phyloP scores from a whole-genome alignment of 2,113 vertebrate species.

The Girardinichthys multiradiatus region DNA sequence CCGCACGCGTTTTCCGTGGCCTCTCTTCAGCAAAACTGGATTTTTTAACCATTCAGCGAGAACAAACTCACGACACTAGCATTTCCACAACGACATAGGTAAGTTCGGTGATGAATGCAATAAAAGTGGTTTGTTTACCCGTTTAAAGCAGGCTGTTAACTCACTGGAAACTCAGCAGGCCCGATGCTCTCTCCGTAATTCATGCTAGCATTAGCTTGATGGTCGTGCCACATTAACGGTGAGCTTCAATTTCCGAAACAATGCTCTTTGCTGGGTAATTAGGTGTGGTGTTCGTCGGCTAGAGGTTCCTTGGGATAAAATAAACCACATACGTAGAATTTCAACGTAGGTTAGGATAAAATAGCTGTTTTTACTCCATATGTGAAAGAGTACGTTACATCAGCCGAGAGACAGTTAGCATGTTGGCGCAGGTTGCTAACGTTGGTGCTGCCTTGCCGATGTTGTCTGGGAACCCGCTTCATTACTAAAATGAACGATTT shows the following conservation, averaged over 20 bases:
- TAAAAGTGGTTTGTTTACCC: fast-evolving
- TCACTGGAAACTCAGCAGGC: constrained; percentile 33
- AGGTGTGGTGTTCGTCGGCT: fast-evolving
- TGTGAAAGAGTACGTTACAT: constrained; percentile 6
- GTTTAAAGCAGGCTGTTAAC: background rate
- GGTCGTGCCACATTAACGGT: constrained; percentile 24
- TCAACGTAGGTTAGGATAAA: background rate
- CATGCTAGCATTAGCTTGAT: constrained; percentile 45
- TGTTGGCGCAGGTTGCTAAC: background rate
- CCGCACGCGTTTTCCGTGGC: constrained; percentile 50
- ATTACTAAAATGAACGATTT: background rate
- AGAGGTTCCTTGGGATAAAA: background rate
- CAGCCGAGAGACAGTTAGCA: background rate
- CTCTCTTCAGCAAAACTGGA: constrained; percentile 70
- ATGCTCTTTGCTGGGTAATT: background rate
- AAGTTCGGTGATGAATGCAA: background rate
- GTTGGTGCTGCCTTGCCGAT: too few species aligned
- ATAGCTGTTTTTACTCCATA: background rate
- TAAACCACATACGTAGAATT: fast-evolving
- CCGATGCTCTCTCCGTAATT: background rate
- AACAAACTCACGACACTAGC: background rate
- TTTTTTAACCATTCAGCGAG: constrained; percentile 28
- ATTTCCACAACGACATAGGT: constrained; percentile 61
- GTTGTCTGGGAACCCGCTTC: background rate
- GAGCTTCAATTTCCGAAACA: background rate